Evolutionary conservation across 2,888 invertebrate species (phyloP).

Genomic region (Lomographa bimaculata): DNA sequence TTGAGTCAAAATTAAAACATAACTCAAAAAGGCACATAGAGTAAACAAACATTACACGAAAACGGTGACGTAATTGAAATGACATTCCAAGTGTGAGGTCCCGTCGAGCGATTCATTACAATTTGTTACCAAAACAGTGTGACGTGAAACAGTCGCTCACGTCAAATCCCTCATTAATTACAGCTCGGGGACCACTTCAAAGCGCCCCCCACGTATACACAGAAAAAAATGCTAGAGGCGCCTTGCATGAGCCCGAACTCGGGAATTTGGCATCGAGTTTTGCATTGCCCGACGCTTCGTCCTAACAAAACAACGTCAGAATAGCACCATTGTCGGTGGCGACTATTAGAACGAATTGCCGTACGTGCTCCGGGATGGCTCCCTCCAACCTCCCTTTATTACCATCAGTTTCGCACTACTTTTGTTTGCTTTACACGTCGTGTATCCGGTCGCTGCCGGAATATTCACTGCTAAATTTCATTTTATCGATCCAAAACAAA

Average conservation of each 20-base stretch:
- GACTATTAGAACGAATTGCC: conserved; percentile 76
- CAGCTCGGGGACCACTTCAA: conserved; percentile 66
- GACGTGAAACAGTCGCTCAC: conserved; percentile 68
- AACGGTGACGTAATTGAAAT: conserved; percentile 62
- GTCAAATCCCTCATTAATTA: conserved; percentile 74
- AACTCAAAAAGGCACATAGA: conserved; percentile 9
- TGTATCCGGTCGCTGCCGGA: conserved; percentile 48
- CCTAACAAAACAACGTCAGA: conserved; percentile 74
- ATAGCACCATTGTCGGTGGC: conserved; percentile 64
- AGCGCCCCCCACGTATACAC: conserved; percentile 66
- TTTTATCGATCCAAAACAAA: conserved; percentile 43
- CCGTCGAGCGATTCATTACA: conserved; percentile 67
- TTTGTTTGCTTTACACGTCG: conserved; percentile 68
- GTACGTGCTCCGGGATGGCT: conserved; percentile 66
- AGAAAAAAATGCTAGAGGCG: conserved; percentile 58
- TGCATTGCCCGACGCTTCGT: conserved; percentile 63
- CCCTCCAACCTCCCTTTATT: conserved; percentile 62
- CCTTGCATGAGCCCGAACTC: conserved; percentile 36
- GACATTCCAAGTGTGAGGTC: conserved; percentile 75
- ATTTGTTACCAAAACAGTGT: conserved; percentile 78
- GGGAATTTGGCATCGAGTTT: conserved; percentile 52
- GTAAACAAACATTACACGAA: conserved; percentile 18
- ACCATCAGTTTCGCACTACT: conserved; percentile 64
- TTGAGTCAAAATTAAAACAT: conserved; percentile 9
- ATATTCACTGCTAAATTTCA: conserved; percentile 47